These are phyloP conservation scores for Rhea americana DNA, from an alignment of 2,113 vertebrate genomes.

Conservation along the genomic window DNA sequence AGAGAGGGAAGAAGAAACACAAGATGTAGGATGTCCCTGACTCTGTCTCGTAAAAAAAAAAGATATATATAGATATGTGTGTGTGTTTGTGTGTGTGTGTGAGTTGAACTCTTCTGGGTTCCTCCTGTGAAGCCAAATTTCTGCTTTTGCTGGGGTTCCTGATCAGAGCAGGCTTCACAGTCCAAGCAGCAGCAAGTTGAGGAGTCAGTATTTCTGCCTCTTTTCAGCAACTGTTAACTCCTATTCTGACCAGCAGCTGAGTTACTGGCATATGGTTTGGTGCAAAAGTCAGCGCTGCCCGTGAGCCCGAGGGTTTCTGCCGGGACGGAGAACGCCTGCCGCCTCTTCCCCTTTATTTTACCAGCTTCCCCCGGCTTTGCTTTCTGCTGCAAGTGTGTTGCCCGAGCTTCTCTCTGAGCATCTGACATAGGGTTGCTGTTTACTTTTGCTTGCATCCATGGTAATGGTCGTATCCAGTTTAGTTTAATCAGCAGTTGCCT, in stretches of 20 bases:
- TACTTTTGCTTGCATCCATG: not conserved
- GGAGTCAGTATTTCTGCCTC: not conserved
- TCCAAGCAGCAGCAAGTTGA: not conserved
- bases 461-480: constrained; percentile 31
- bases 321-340: not conserved
- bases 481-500: constrained; percentile 30
- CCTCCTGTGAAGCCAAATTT: not conserved
- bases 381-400: not conserved
- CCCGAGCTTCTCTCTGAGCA: not conserved
- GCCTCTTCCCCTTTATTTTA: not conserved
- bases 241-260: not conserved
- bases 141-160: not conserved
- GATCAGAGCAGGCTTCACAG: not conserved
- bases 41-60: not conserved
- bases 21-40: not conserved
- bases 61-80: not conserved
- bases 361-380: not conserved
- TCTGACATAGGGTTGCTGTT: constrained; percentile 10
- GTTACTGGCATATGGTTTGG: not conserved
- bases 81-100: too few relatives aligned
- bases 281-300: not conserved
- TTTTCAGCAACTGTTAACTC: constrained; percentile 39
- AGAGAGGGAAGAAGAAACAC: not conserved
- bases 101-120: not conserved
- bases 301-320: not conserved